phyloP scores from a whole-genome alignment of 2,113 vertebrate genomes.

The Pygoscelis antarcticus region DNA sequence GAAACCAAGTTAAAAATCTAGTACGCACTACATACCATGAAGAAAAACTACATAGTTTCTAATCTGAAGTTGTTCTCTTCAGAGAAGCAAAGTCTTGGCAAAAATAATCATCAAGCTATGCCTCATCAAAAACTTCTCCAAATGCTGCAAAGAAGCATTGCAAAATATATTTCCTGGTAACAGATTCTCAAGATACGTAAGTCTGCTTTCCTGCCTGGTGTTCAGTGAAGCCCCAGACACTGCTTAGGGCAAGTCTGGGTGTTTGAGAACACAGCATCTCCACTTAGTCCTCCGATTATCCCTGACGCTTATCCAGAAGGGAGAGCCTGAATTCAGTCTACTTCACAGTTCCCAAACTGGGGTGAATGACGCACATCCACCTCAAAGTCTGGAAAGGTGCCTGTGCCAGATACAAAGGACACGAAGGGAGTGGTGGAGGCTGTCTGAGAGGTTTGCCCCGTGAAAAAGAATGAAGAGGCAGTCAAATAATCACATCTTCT shows the following conservation, averaged over 20 bases:
- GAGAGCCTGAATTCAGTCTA: background rate
- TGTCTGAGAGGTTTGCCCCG: background rate
- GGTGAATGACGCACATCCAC: background rate
- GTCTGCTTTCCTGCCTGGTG: background rate
- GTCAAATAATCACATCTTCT: background rate
- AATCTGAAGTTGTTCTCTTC: background rate
- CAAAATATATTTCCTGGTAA: background rate
- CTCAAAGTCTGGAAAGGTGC: background rate
- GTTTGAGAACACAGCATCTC: background rate
- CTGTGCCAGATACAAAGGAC: background rate
- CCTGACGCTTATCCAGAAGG: background rate
- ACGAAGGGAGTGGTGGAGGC: rapidly evolving
- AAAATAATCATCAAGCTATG: background rate
- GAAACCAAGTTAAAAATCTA: background rate
- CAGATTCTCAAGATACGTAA: background rate
- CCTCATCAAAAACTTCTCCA: background rate
- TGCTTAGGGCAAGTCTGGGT: background rate
- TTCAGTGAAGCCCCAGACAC: background rate
- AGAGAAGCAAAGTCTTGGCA: background rate
- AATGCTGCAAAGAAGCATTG: background rate
- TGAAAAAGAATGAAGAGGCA: background rate
- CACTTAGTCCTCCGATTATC: background rate
- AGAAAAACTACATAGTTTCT: background rate
- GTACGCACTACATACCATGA: background rate
- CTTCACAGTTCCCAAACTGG: background rate